Base-by-base conservation (phyloP, 2,888 invertebrate genomes). In the Microchrysa polita region DNA sequence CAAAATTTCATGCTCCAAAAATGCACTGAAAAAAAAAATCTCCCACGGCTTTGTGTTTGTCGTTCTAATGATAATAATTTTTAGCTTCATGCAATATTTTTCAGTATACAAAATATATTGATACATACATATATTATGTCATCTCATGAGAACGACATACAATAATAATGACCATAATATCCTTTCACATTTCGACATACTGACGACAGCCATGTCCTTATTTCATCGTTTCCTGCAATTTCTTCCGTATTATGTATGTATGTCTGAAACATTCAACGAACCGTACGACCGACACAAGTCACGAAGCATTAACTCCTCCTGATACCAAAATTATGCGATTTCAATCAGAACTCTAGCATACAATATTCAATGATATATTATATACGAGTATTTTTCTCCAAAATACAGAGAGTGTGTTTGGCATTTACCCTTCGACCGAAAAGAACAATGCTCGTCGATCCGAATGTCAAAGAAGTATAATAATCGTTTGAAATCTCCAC, bases 311-410 rank as follows among this genome's bases (percentile, higher is more conserved):
- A 48, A 48, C 12, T 12, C 16, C 16, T n/a, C 48, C 48, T n/a
- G 48, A 48, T n/a, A 48, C 16, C 48, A n/a, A 48, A 48, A 48
- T 48, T 48, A 48, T 48, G 16, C 16, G 48, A 48, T 48, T 48
- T 48, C 5, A 40, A 61, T n/a, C 16, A 42, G 14, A 61, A 61
- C 5, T 5, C n/a, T 16, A 42, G 61, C 1, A 34, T 40, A 40
- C 40, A 61, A 12, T 23, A n/a, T n/a, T n/a, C n/a, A n/a, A n/a
- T n/a, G n/a, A n/a, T n/a, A 60, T 12, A 60, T 48, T 48, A 48
- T 48, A n/a, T n/a, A n/a, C n/a, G n/a, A n/a, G n/a, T n/a, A n/a
- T n/a, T n/a, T 48, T 48, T n/a, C 7, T 7, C 27, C 27, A 34
- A 34, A 5, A 34, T 34, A 34, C 7, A 5, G n/a, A n/a, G n/a